phyloP scores from a whole-genome alignment of 2,888 invertebrate species.

The Anagyrus pseudococci region DNA sequence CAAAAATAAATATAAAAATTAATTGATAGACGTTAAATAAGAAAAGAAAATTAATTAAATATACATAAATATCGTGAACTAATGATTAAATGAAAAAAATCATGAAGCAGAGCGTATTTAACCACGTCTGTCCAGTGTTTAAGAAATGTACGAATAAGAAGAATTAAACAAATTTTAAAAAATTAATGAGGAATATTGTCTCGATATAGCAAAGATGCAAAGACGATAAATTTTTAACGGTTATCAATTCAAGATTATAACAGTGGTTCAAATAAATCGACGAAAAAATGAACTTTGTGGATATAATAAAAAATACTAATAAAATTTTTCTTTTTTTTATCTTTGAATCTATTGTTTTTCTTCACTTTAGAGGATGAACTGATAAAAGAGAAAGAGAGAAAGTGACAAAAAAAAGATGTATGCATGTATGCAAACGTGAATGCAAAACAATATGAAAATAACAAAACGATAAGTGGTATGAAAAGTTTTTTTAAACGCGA shows the following conservation, averaged over 20 bases:
- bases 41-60: conserved; percentile 28
- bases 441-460: conserved; percentile 28
- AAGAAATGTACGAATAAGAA: conserved; percentile 36
- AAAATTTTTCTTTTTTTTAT: conserved; percentile 20
- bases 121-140: conserved; percentile 49
- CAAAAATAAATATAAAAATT: conserved; percentile 35
- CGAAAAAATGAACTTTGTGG: too few species aligned
- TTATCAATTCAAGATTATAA: too few species aligned
- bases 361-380: conserved; percentile 19
- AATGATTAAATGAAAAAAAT: conserved; percentile 32
- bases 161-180: conserved; percentile 34
- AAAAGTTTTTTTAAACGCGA: conserved; percentile 55
- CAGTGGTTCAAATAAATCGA: too few species aligned
- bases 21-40: conserved; percentile 27
- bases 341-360: conserved; percentile 15
- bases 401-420: conserved; percentile 18
- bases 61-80: conserved; percentile 36
- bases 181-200: conserved; percentile 18
- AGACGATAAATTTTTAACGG: neutral
- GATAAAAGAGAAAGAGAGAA: conserved; percentile 19
- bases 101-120: conserved; percentile 40
- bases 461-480: conserved; percentile 45
- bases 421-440: conserved; percentile 11
- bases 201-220: neutral
- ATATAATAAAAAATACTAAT: too few species aligned